Evolutionary conservation across 35 echinoderm and acorn worm species (phyloP), one percentile per base, ranked within the genome.

Genomic region (Lytechinus pictus): DNA sequence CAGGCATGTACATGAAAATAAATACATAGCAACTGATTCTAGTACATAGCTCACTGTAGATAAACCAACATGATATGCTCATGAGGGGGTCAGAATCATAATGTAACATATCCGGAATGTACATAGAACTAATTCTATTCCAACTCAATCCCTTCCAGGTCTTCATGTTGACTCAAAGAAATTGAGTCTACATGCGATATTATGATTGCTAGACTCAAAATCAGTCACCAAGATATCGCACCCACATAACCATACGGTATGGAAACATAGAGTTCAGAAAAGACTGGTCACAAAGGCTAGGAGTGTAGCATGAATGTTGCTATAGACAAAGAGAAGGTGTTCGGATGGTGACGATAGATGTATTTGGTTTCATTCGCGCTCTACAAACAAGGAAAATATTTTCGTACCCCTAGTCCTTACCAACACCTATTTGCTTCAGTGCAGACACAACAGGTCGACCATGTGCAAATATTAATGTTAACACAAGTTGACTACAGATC

Each of bases 91-190:
- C 8, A 79, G 19, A 79, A 79, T 24, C 66, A 79, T n/a, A n/a
- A 5, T n/a, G 66, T 27, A 79, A 79, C 66, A 79, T 79, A 79
- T 19, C 66, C 66, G 66, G 66, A 79, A 79, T 24, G 66, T 79
- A 79, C n/a, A 79, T 79, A 79, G 66, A 79, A 79, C 66, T 79
- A 79, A 79, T 79, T 79, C 66, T 79, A 79, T 79, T 79, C 66
- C 66, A 79, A 79, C 66, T 79, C 66, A 79, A n/a, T 79, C 66
- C 66, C 66, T 79, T 19, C 66, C 66, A 79, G 66, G 66, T 16
- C 19, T 24, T 79, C 66, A n/a, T 79, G 66, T 79, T 79, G 66
- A 79, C 66, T 79, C 66, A 79, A 79, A 79, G 66, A 79, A 79
- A 79, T 79, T n/a, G 66, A 79, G 66, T 79, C 66, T 79, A 79